Evolutionary conservation across 2,113 vertebrate species (phyloP).

Genomic region (cat (Felis catus)): DNA sequence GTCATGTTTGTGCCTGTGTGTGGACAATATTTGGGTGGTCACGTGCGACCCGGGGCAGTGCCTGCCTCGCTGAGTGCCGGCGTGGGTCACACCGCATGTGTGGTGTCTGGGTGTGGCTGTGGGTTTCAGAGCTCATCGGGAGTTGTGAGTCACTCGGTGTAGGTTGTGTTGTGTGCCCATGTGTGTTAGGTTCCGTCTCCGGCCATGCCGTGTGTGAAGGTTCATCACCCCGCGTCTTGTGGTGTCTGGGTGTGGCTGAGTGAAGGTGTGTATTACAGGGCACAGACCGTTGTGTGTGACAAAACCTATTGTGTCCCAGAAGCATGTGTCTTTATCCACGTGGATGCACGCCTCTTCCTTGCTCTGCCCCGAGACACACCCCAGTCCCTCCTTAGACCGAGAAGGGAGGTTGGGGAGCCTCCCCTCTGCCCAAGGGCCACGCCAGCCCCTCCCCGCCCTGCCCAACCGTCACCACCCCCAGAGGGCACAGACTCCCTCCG

Average conservation of each 20-base stretch:
- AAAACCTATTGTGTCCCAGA: conserved; percentile 48
- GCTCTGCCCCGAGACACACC: conserved; percentile 70
- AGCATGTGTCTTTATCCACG: conserved; percentile 50
- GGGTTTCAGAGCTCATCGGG: conserved; percentile 35
- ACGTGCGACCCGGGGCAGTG: not conserved
- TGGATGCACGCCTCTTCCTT: conserved; percentile 58
- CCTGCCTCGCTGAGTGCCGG: not conserved
- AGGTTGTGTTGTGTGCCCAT: conserved; percentile 8
- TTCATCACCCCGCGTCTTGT: not conserved
- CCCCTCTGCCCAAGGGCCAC: conserved; percentile 62
- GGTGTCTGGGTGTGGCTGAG: conserved; percentile 49
- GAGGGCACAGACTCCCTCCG: conserved; percentile 70
- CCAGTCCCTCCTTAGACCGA: conserved; percentile 61
- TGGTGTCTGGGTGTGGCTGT: conserved; percentile 71
- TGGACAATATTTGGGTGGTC: not conserved
- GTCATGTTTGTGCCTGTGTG: not conserved
- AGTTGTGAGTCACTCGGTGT: conserved; percentile 67
- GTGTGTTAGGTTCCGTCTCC: not conserved
- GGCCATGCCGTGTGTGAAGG: not conserved
- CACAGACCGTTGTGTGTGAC: not conserved
- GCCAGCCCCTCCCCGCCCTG: conserved; percentile 71
- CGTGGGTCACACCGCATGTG: conserved; percentile 54
- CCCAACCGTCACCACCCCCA: conserved; percentile 72
- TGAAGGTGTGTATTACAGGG: conserved; percentile 32
- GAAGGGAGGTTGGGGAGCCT: conserved; percentile 60